Evolutionary conservation across 2,113 vertebrate species (phyloP), one percentile per base, ranked within the genome.

Genomic region (Oncorhynchus gorbuscha): DNA sequence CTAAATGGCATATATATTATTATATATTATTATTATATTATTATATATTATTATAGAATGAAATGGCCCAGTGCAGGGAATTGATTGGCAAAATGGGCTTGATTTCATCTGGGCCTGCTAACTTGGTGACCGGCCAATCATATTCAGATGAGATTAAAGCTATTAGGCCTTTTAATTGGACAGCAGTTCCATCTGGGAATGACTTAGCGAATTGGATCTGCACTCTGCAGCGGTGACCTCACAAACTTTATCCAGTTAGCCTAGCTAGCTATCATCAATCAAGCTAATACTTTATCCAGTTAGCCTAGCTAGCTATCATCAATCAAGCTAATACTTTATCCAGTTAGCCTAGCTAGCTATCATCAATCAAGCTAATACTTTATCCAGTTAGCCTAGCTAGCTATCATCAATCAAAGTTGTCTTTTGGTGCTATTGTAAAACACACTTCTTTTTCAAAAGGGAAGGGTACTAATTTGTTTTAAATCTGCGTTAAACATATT

Each of bases 21-120:
- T n/a, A n/a, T n/a, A n/a, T n/a, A n/a, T n/a, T n/a, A n/a, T n/a
- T n/a, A n/a, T n/a, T n/a, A n/a, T n/a, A n/a, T n/a, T n/a, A n/a
- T n/a, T n/a, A n/a, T n/a, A n/a, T n/a, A n/a, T n/a, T n/a, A n/a
- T n/a, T n/a, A n/a, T n/a, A n/a, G 39, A 45, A 45, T 45, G 39
- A 45, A n/a, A 76, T 32, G 73, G 83, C 73, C 81, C 66, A 6
- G 6, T 51, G 85, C 84, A 84, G 86, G 83, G 85, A 85, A 88
- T 87, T 83, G 80, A 88, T 83, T 48, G 73, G 73, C 73, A 58
- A 77, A 86, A 83, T 76, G 78, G 78, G 75, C 69, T 75, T 87
- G 80, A 90, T 88, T 90, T 45, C 81, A 85, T 90, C 83, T 69
- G 73, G 80, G 79, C 6, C 66, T 75, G 71, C 30, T 83, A 77